These are phyloP conservation scores for Erythrolamprus reginae DNA, from an alignment of 2,113 vertebrate species.

Conservation along the genomic window DNA sequence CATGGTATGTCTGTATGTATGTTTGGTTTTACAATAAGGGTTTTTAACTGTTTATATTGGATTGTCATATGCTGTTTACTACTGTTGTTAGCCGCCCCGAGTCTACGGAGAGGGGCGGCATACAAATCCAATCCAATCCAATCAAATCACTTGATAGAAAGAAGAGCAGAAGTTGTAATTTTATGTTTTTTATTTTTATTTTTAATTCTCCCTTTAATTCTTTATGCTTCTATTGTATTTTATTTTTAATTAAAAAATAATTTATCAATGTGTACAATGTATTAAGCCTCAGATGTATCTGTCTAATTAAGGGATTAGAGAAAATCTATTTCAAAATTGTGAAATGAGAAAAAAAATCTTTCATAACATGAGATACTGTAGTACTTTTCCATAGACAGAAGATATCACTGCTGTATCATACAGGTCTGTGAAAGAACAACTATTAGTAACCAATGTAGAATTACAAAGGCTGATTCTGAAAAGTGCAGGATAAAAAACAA, in stretches of 20 bases:
- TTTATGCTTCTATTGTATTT: neutral
- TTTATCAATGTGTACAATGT: neutral
- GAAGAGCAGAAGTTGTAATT: neutral
- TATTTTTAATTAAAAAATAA: neutral
- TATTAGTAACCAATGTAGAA: neutral
- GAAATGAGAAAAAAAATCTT: neutral
- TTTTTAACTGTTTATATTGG: no score
- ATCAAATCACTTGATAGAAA: neutral
- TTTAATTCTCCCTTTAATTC: neutral
- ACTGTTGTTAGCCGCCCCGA: no score
- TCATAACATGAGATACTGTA: slow-evolving; percentile 2
- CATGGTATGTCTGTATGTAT: no score
- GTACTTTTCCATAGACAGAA: slow-evolving; percentile 10
- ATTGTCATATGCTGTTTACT: no score
- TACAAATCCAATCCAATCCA: no score
- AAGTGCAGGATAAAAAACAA: slow-evolving; percentile 36
- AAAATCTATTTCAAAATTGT: neutral
- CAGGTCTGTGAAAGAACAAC: neutral
- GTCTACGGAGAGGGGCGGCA: no score
- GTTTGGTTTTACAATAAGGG: no score
- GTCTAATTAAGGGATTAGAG: neutral
- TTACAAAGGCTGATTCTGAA: slow-evolving; percentile 3
- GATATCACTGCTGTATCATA: slow-evolving; percentile 40
- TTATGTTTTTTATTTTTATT: neutral
- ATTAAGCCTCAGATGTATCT: neutral